phyloP scores from a whole-genome alignment of 2,888 invertebrate species.

The Amphipoea lucens region DNA sequence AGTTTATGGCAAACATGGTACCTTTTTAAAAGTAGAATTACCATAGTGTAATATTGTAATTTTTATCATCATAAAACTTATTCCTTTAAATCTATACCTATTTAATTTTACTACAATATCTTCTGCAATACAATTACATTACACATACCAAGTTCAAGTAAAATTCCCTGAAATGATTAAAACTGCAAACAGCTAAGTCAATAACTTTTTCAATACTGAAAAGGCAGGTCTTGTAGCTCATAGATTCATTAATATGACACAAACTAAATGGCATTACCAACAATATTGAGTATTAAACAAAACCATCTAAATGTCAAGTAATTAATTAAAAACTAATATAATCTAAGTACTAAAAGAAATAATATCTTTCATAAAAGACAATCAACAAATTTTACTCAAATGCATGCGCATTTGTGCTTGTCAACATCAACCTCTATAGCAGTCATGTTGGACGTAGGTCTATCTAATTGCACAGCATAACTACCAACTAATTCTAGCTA shows the following conservation, averaged over 20 bases:
- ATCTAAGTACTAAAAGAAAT: constrained; percentile 20
- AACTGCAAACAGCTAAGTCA: background rate
- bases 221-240: background rate
- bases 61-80: background rate
- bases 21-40: background rate
- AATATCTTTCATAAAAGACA: background rate
- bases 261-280: constrained; percentile 4
- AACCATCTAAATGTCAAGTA: constrained; percentile 22
- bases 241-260: background rate
- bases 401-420: background rate
- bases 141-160: background rate
- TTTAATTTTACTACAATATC: background rate
- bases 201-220: background rate
- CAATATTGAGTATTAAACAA: constrained; percentile 3
- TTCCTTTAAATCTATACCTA: background rate
- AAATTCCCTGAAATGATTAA: background rate
- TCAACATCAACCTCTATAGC: background rate
- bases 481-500: background rate
- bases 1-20: too few relatives aligned
- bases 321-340: constrained; percentile 25
- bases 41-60: background rate
- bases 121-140: too few relatives aligned
- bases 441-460: background rate
- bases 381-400: background rate
- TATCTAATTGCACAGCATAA: background rate